phyloP scores from a whole-genome alignment of 1,140 invertebrate species.

The Zaprionus ornatus region DNA sequence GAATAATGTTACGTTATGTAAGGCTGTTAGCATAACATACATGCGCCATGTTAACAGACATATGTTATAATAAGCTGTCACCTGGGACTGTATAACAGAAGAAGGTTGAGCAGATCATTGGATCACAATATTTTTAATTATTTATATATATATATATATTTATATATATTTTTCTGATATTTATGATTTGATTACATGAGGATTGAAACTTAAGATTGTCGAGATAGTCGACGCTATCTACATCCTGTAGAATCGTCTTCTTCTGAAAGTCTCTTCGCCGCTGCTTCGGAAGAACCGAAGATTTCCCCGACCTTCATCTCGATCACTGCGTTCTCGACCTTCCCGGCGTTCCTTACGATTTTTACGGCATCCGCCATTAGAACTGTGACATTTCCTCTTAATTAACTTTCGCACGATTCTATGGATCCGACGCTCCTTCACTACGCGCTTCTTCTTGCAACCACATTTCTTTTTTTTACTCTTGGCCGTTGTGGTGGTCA shows the following conservation, averaged over 20 bases:
- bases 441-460: not conserved
- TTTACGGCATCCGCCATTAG: not conserved
- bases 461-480: not conserved
- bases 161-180: not conserved
- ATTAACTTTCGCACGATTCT: not conserved
- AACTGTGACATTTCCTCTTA: not conserved
- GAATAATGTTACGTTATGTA: too few relatives aligned
- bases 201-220: not conserved
- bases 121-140: too few relatives aligned
- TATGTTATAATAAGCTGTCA: not conserved
- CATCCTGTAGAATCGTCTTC: not conserved
- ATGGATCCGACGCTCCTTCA: not conserved
- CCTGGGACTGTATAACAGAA: too few relatives aligned
- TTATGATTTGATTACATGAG: not conserved
- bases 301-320: not conserved
- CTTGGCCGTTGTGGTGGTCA: not conserved
- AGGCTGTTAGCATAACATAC: too few relatives aligned
- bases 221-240: not conserved
- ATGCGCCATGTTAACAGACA: not conserved
- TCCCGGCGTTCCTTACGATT: not conserved
- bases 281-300: not conserved
- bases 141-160: too few relatives aligned
- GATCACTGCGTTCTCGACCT: not conserved
- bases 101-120: too few relatives aligned
- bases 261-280: not conserved